Evolutionary conservation across 2,888 invertebrate species (phyloP).

Genomic region (Diploptera punctata): DNA sequence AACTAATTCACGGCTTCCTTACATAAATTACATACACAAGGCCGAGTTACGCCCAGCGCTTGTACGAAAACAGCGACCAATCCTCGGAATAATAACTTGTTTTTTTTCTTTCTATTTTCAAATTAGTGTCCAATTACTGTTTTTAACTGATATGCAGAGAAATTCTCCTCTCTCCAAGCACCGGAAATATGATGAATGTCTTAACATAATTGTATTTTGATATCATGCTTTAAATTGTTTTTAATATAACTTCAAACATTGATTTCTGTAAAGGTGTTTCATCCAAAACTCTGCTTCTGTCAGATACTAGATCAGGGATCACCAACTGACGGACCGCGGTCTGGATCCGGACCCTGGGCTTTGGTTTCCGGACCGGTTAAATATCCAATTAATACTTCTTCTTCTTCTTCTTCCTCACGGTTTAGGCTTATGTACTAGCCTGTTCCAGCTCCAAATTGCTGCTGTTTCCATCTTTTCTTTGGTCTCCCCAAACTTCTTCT

Average conservation of each 20-base stretch:
- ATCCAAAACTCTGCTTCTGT: too few relatives aligned
- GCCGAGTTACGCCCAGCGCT: background rate
- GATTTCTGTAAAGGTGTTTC: too few relatives aligned
- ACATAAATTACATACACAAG: constrained; percentile 17
- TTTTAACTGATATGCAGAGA: background rate
- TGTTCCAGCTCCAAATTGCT: too few relatives aligned
- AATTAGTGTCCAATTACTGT: constrained; percentile 4
- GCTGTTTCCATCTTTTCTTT: too few relatives aligned
- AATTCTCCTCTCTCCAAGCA: background rate
- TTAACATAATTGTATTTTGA: background rate
- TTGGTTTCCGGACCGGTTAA: too few relatives aligned
- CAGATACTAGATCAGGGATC: too few relatives aligned
- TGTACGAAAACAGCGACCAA: background rate
- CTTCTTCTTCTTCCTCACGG: too few relatives aligned
- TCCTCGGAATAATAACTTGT: background rate
- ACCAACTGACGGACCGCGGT: too few relatives aligned
- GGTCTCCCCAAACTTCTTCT: too few relatives aligned
- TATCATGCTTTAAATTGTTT: background rate
- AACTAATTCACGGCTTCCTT: constrained; percentile 29
- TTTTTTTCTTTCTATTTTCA: constrained; percentile 6
- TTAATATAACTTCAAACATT: background rate
- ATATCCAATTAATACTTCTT: too few relatives aligned
- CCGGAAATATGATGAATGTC: background rate
- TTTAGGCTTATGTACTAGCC: too few relatives aligned
- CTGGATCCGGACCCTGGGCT: too few relatives aligned